phyloP scores from a whole-genome alignment of 2,797 vertebrate genomes.

The Danionella dracula region DNA sequence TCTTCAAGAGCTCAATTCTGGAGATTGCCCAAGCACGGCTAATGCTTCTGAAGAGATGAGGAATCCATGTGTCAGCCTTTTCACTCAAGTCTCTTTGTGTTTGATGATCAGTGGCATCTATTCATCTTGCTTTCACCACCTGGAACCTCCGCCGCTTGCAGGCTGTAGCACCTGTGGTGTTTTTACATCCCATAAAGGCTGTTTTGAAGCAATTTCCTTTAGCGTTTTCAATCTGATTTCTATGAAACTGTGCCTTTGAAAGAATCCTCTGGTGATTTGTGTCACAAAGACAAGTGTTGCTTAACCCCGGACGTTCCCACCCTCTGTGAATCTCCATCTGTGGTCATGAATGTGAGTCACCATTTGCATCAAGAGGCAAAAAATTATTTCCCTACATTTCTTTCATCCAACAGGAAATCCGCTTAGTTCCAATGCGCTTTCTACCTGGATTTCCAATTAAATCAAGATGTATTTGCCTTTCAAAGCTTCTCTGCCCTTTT shows the following conservation, averaged over 20 bases:
- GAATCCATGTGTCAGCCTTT: constrained; percentile 50
- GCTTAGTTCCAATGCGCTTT: constrained; percentile 57
- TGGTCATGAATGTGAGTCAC: constrained; percentile 31
- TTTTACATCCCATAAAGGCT: constrained; percentile 26
- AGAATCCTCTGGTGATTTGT: constrained; percentile 10
- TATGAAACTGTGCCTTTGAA: constrained; percentile 3
- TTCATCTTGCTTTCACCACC: neutral
- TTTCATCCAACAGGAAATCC: constrained; percentile 61
- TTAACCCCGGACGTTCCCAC: constrained; percentile 22
- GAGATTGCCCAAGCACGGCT: constrained; percentile 27
- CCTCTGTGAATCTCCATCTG: constrained; percentile 38
- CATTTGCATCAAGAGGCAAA: constrained; percentile 10
- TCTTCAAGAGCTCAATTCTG: constrained; percentile 21
- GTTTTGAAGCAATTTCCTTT: constrained; percentile 17
- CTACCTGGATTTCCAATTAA: constrained; percentile 75
- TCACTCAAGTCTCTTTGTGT: constrained; percentile 29
- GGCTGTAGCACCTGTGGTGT: constrained; percentile 40
- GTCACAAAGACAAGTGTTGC: constrained; percentile 29
- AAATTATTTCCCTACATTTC: constrained; percentile 34
- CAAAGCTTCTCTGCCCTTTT: constrained; percentile 62
- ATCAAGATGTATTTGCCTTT: constrained; percentile 80
- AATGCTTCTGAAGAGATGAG: constrained; percentile 17
- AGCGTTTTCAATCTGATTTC: constrained; percentile 10
- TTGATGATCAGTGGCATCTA: constrained; percentile 42
- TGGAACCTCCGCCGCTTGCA: neutral